Conservation (phyloP, 2,888 invertebrate genomes). For the Mimumesa dahlbomi region DNA sequence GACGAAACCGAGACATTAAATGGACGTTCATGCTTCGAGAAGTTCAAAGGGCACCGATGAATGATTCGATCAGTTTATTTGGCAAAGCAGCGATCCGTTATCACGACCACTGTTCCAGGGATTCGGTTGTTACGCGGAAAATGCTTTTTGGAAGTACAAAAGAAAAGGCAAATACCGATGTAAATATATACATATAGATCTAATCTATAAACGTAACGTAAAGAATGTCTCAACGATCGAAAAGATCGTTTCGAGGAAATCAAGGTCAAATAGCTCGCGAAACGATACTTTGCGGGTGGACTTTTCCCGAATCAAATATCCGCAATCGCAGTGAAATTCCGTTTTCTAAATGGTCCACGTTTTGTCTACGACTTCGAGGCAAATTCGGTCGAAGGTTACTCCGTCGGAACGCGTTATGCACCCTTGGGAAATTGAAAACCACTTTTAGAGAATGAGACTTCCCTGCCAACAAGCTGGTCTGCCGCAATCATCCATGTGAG, state of each 20-base stretch:
- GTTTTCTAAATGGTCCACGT: constrained; percentile 24
- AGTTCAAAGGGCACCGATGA: constrained; percentile 22
- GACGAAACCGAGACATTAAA: constrained; percentile 5
- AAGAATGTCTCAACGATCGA: too few relatives aligned
- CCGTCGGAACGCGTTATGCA: constrained; percentile 70
- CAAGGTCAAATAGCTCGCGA: too few relatives aligned
- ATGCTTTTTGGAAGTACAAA: too few relatives aligned
- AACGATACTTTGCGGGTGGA: background rate
- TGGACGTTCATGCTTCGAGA: background rate
- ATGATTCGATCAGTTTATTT: constrained; percentile 27
- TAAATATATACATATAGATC: too few relatives aligned
- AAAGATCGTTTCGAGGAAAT: too few relatives aligned
- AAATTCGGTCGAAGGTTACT: constrained; percentile 42
- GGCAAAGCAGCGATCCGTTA: too few relatives aligned
- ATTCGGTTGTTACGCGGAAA: background rate
- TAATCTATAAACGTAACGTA: too few relatives aligned
- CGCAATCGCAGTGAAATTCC: constrained; percentile 16
- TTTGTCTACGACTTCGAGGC: constrained; percentile 23
- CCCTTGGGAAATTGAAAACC: constrained; percentile 79
- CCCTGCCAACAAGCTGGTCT: constrained; percentile 81
- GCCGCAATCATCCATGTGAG: constrained; percentile 79
- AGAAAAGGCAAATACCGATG: too few relatives aligned
- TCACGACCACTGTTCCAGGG: too few relatives aligned
- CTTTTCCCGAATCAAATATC: background rate
- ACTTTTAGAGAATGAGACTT: constrained; percentile 80